These are phyloP conservation scores for Cheilinus undulatus DNA, from an alignment of 2,113 vertebrate genomes.

Conservation along the genomic window DNA sequence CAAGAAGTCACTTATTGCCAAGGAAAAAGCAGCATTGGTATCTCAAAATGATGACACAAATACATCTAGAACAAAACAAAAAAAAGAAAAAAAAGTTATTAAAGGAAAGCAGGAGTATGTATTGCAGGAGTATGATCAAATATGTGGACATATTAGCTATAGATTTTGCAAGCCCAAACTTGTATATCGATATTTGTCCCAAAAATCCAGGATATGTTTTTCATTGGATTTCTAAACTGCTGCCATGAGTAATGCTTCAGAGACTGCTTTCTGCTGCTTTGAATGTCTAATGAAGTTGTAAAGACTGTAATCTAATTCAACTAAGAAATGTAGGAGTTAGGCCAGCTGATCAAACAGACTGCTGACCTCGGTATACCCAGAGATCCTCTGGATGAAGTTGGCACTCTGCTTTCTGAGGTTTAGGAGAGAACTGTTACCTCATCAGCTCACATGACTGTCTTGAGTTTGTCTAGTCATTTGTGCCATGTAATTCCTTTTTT, in stretches of 20 bases:
- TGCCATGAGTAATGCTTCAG: not conserved
- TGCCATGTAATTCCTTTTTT: conserved; percentile 35
- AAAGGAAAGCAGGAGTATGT: no score
- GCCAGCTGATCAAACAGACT: not conserved
- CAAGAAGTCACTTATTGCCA: no score
- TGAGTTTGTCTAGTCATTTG: conserved; percentile 9
- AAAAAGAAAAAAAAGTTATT: no score
- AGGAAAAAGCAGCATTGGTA: no score
- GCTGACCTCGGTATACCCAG: not conserved
- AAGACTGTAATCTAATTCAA: not conserved
- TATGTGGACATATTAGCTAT: no score
- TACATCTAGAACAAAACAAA: no score
- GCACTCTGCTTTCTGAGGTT: not conserved
- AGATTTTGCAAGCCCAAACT: no score
- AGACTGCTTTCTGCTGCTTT: not conserved
- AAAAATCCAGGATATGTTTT: not conserved
- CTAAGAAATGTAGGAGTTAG: not conserved
- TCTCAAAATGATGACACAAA: no score
- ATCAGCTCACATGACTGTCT: conserved; percentile 47
- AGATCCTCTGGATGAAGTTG: not conserved
- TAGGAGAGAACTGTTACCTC: conserved; percentile 11
- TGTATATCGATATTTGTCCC: not conserved
- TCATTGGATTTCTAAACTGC: not conserved
- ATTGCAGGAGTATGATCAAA: no score
- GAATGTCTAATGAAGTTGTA: not conserved